Base-by-base conservation (phyloP, 1,140 invertebrate genomes). In the Aphaenogaster ashmeadi region DNA sequence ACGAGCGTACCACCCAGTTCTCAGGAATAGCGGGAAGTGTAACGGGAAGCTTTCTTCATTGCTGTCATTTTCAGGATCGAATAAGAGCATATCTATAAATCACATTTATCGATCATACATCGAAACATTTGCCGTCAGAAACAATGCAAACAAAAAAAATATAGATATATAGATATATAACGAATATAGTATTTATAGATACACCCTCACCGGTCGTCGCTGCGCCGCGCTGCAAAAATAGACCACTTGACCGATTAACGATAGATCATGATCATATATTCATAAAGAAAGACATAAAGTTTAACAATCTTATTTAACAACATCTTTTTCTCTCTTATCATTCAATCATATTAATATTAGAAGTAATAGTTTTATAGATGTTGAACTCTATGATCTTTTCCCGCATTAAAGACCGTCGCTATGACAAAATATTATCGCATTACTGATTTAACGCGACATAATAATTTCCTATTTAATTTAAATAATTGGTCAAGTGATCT, bases 151-250 rank as follows among this genome's bases (percentile, higher is more conserved):
- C 1, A 9, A 13, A 71, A n/a, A 27, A 4, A 13, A 8, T 13
- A 62, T n/a, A n/a, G n/a, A n/a, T 27, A 27, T 27, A 27, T 27
- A 27, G 0, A 27, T 27, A 21, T 67, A 15, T 50, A 60, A 47
- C 13, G 7, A 15, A 36, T n/a, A 27, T 18, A 58, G 33, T 27
- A 33, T 36, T 56, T 84, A 80, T 58, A 88, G 66, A 47, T 52
- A 69, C 67, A 60, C 38, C 50, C 58, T 88, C 38, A 58, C 62
- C 60, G 60, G n/a, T 41, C 36, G 83, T 92, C 91, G 93, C 93
- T 87, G 94, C 93, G 94, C 93, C 93, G 93, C 94, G 95, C 93
- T 92, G 92, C 92, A 92, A 58, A 93, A 89, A n/a, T 79, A 95
- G 93, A 94, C 86, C 94, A 86, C 94, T 95, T 93, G 95, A 95